phyloP scores from a whole-genome alignment of 2,113 vertebrate species.

The Hemiscyllium ocellatum region DNA sequence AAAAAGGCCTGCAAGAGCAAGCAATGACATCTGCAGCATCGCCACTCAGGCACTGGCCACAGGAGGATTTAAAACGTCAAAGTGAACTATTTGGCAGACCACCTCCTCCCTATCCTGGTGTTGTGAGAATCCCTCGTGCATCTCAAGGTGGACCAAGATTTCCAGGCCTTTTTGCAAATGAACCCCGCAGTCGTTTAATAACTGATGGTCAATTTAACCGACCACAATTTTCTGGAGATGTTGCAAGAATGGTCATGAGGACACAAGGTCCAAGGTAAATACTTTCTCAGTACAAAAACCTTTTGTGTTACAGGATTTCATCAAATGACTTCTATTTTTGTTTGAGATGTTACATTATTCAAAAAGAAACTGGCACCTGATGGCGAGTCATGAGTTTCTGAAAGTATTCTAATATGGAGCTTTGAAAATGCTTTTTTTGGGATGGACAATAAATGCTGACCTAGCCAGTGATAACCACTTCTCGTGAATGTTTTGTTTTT shows the following conservation, averaged over 20 bases:
- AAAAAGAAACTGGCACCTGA: slow-evolving; percentile 44
- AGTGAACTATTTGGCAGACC: slow-evolving; percentile 69
- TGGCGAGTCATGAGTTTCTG: slow-evolving; percentile 35
- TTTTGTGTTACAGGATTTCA: background rate
- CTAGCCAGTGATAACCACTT: too few relatives aligned
- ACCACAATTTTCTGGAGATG: slow-evolving; percentile 65
- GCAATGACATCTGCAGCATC: slow-evolving; percentile 49
- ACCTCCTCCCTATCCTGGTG: slow-evolving; percentile 88
- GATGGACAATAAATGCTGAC: too few relatives aligned
- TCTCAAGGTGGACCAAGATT: slow-evolving; percentile 61
- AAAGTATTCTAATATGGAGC: background rate
- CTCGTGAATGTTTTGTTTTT: too few relatives aligned
- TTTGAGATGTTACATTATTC: slow-evolving; percentile 46
- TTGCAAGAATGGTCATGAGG: slow-evolving; percentile 63
- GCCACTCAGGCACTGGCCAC: slow-evolving; percentile 69
- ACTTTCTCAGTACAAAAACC: background rate
- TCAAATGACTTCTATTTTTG: slow-evolving; percentile 41
- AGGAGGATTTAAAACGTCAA: slow-evolving; percentile 57
- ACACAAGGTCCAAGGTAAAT: slow-evolving; percentile 68
- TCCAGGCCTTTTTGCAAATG: slow-evolving; percentile 58
- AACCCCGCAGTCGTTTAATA: slow-evolving; percentile 66
- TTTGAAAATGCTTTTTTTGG: background rate
- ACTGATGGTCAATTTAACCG: slow-evolving; percentile 59
- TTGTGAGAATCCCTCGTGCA: slow-evolving; percentile 55
- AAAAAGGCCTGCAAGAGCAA: slow-evolving; percentile 70